Evolutionary conservation across 2,113 vertebrate species (phyloP).

Genomic region (Cavia aperea): DNA sequence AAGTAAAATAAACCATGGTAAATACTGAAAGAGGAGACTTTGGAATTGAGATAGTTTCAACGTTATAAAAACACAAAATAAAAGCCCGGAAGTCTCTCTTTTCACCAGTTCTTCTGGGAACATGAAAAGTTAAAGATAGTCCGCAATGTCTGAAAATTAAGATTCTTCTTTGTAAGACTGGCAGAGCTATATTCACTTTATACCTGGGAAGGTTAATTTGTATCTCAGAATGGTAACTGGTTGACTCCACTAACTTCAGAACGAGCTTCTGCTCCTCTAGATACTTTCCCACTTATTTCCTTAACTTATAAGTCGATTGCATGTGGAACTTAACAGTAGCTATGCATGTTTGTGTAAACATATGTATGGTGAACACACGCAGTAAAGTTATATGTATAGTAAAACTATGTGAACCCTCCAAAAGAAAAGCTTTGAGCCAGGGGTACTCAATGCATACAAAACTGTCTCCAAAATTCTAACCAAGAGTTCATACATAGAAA

Average conservation of each 20-base stretch:
- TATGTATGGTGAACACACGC: background rate
- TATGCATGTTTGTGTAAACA: background rate
- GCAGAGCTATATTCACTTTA: background rate
- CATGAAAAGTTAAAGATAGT: background rate
- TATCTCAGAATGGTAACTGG: background rate
- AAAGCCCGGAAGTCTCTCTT: background rate
- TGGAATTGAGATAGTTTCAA: background rate
- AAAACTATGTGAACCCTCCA: background rate
- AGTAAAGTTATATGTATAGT: background rate
- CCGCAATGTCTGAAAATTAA: constrained; percentile 20
- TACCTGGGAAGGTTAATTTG: background rate
- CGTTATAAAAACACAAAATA: background rate
- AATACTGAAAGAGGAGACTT: constrained; percentile 6
- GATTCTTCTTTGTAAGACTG: background rate
- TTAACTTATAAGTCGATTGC: background rate
- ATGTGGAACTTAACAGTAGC: background rate
- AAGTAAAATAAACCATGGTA: background rate
- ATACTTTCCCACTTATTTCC: background rate
- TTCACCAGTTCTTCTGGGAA: background rate
- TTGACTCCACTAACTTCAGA: background rate
- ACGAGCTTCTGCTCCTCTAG: background rate
- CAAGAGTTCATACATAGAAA: background rate
- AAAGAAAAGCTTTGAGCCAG: constrained; percentile 2
- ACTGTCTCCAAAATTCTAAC: background rate
- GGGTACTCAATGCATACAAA: background rate